Conservation (phyloP, 2,113 vertebrate species). For the Indicator indicator region DNA sequence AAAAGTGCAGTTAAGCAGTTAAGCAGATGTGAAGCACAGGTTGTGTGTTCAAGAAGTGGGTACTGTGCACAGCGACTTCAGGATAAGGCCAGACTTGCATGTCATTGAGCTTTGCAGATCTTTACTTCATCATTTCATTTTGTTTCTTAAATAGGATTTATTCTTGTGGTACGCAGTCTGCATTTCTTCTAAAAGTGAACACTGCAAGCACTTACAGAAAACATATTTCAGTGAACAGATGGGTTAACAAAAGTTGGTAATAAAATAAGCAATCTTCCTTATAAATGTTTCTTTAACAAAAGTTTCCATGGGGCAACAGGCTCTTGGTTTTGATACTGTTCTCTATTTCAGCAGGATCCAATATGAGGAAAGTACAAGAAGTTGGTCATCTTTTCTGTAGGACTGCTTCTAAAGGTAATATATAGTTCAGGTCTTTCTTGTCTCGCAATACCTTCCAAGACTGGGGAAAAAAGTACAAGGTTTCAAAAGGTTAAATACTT, state of each 20-base stretch:
- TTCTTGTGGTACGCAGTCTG: slow-evolving; percentile 13
- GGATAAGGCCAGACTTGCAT: neutral
- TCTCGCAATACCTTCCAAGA: slow-evolving; percentile 80
- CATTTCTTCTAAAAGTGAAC: slow-evolving; percentile 52
- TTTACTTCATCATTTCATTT: neutral
- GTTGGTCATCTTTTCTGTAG: slow-evolving; percentile 76
- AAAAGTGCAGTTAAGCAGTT: slow-evolving; percentile 42
- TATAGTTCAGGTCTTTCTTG: slow-evolving; percentile 85
- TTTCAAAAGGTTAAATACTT: slow-evolving; percentile 21
- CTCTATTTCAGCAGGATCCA: slow-evolving; percentile 63
- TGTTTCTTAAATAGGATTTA: slow-evolving; percentile 3
- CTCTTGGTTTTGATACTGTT: slow-evolving; percentile 55
- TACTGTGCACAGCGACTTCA: neutral
- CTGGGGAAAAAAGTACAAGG: slow-evolving; percentile 65
- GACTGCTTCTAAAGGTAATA: slow-evolving; percentile 82
- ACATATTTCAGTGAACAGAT: slow-evolving; percentile 46
- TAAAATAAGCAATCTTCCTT: slow-evolving; percentile 74
- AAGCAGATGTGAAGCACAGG: slow-evolving; percentile 34
- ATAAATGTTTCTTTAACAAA: slow-evolving; percentile 75
- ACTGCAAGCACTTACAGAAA: slow-evolving; percentile 66
- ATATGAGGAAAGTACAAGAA: slow-evolving; percentile 27
- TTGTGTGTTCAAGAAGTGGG: neutral
- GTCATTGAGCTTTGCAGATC: neutral
- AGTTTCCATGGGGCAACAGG: slow-evolving; percentile 45
- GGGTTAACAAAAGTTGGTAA: slow-evolving; percentile 66